phyloP scores from a whole-genome alignment of 2,113 vertebrate species.

The Mustela nigripes region DNA sequence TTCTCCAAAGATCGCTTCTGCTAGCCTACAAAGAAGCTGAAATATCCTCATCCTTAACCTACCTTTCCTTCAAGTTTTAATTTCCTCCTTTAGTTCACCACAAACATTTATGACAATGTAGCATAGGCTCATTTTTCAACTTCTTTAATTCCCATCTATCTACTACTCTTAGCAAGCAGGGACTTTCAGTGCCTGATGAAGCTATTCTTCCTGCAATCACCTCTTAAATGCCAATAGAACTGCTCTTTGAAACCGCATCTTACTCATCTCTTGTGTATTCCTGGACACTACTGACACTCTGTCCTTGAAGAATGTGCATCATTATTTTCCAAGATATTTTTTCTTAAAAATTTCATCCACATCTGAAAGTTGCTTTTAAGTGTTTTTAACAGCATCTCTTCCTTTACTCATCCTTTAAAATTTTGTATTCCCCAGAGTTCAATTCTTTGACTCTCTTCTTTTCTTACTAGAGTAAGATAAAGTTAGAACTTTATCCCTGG shows the following conservation, averaged over 20 bases:
- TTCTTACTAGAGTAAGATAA: neutral
- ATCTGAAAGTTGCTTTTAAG: neutral
- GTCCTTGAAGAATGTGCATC: neutral
- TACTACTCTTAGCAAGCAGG: neutral
- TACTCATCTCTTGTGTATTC: neutral
- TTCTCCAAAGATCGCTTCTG: neutral
- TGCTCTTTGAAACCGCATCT: neutral
- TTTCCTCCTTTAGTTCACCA: neutral
- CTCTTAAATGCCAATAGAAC: neutral
- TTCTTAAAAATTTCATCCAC: neutral
- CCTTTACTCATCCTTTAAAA: neutral
- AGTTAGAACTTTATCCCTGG: neutral
- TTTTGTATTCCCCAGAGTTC: neutral
- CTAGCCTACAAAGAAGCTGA: neutral
- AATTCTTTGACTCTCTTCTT: neutral
- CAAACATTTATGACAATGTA: neutral
- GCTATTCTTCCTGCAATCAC: neutral
- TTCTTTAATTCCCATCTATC: neutral
- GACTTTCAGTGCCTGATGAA: neutral
- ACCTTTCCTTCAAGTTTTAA: neutral
- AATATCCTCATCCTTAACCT: neutral
- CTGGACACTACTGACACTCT: neutral
- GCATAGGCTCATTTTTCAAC: neutral
- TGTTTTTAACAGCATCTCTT: neutral
- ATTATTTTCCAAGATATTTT: neutral